These are phyloP conservation scores for Ceratina australensis DNA, from an alignment of 1,140 invertebrate species.

Conservation along the genomic window DNA sequence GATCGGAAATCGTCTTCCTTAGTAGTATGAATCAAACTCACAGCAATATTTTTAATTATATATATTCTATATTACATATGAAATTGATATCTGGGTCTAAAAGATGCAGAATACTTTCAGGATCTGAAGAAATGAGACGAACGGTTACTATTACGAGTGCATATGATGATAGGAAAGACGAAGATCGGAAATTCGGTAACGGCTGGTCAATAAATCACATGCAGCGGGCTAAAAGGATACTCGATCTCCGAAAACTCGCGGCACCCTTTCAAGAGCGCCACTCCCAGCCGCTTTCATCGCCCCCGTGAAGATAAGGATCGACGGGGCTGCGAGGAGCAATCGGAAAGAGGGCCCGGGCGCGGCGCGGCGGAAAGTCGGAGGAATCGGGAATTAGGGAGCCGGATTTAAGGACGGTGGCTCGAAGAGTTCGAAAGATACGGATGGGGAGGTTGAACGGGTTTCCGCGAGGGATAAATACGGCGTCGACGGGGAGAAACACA, in stretches of 20 bases:
- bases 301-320: slow-evolving; percentile 55
- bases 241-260: slow-evolving; percentile 40
- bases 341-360: slow-evolving; percentile 27
- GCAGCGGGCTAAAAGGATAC: slow-evolving; percentile 48
- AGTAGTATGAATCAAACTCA: no score
- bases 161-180: no score
- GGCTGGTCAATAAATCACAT: slow-evolving; percentile 53
- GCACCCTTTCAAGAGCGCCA: slow-evolving; percentile 48
- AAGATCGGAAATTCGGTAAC: no score
- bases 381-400: slow-evolving; percentile 54
- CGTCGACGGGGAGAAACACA: slow-evolving; percentile 77
- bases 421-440: slow-evolving; percentile 70
- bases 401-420: slow-evolving; percentile 56
- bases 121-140: background rate
- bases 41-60: no score
- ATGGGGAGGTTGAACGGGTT: slow-evolving; percentile 42
- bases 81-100: no score
- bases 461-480: slow-evolving; percentile 60
- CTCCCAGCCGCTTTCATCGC: slow-evolving; percentile 30
- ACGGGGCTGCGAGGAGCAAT: slow-evolving; percentile 42
- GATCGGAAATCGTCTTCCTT: no score
- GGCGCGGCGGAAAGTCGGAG: slow-evolving; percentile 42
- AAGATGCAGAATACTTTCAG: no score
- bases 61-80: no score
- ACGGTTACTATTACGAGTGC: no score